A percentile compares a stretch with the other conserved stretches of the same genome.
phyloP scores from a whole-genome alignment of 2,888 invertebrate species.

The Sipha maydis region DNA sequence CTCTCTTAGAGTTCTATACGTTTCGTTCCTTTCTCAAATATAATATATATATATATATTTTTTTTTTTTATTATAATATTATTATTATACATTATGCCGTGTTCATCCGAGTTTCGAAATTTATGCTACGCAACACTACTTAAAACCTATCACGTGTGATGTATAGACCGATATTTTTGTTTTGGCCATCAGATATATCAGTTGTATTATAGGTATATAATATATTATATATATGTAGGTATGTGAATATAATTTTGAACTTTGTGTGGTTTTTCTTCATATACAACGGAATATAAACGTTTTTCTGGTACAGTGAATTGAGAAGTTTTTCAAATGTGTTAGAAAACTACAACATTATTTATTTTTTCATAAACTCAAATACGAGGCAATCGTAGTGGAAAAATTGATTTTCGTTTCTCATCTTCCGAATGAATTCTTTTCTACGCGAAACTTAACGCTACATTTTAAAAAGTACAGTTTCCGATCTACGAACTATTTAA shows the following conservation, averaged over 20 bases:
- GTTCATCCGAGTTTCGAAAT: neutral
- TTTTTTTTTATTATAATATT: too few species aligned
- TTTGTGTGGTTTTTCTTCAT: neutral
- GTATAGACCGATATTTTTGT: neutral
- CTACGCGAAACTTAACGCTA: neutral
- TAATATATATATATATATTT: too few species aligned
- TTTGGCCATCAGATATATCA: neutral
- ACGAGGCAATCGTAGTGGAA: constrained; percentile 42
- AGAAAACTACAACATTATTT: constrained; percentile 42
- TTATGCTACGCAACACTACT: neutral
- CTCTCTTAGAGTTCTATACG: neutral
- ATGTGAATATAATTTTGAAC: neutral
- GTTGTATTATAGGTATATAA: too few species aligned
- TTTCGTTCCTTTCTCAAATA: neutral
- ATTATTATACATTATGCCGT: too few species aligned
- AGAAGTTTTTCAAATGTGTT: constrained; percentile 50
- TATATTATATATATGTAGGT: neutral
- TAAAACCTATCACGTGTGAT: neutral
- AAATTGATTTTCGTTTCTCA: constrained; percentile 44
- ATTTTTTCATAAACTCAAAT: constrained; percentile 34
- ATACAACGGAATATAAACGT: constrained; percentile 21
- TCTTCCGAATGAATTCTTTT: constrained; percentile 22
- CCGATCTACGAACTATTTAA: constrained; percentile 1
- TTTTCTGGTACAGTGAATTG: constrained; percentile 51
- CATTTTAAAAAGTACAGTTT: neutral